Conservation (phyloP, 2,888 invertebrate genomes). For the Diabrotica balteata region DNA sequence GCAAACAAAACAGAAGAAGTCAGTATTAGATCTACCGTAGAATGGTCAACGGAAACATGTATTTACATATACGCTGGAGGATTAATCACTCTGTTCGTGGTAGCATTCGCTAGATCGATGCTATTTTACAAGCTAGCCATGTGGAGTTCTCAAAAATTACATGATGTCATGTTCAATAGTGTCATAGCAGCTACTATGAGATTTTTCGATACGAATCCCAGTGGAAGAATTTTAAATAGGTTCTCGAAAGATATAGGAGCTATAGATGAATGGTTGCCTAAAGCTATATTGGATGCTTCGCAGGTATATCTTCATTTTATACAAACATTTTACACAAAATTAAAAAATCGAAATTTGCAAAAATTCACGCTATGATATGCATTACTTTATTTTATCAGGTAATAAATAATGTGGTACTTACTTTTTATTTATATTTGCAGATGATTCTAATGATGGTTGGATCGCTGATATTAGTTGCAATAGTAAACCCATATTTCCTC, state of each 20-base stretch:
- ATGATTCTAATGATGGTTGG: constrained; percentile 63
- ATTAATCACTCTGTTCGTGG: constrained; percentile 56
- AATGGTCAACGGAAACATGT: constrained; percentile 60
- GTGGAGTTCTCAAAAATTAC: constrained; percentile 71
- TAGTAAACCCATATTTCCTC: constrained; percentile 63
- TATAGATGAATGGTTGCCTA: constrained; percentile 77
- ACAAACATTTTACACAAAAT: no score
- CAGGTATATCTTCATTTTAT: constrained; percentile 55
- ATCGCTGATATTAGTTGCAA: constrained; percentile 64
- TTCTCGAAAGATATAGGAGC: constrained; percentile 86
- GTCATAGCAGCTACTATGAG: constrained; percentile 66
- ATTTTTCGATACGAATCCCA: constrained; percentile 87
- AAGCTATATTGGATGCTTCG: constrained; percentile 69
- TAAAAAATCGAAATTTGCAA: no score
- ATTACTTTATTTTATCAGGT: no score
- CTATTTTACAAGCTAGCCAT: constrained; percentile 71
- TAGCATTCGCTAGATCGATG: constrained; percentile 69
- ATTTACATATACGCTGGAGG: constrained; percentile 67
- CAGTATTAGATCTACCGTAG: constrained; percentile 16
- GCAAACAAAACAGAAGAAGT: constrained; percentile 26
- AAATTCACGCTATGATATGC: no score
- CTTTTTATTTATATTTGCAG: constrained; percentile 43
- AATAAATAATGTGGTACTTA: no score
- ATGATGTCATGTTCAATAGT: constrained; percentile 73
- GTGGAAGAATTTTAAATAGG: constrained; percentile 78